These are phyloP conservation scores for Chloromyia formosa DNA, from an alignment of 2,888 invertebrate genomes.

Conservation along the genomic window DNA sequence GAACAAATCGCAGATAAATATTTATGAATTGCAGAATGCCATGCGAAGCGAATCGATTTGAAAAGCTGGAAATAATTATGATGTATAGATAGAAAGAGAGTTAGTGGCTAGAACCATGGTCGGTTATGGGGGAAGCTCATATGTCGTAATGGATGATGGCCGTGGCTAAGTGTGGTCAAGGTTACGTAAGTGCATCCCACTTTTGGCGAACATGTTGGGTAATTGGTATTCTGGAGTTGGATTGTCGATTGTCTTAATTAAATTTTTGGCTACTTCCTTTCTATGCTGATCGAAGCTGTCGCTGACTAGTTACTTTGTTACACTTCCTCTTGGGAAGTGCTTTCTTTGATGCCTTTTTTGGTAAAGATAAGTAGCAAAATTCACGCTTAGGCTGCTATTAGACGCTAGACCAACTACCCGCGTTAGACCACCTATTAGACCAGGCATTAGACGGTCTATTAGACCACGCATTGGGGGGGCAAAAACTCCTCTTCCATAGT, in stretches of 20 bases:
- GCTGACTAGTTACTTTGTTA: too few species aligned
- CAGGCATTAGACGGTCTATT: too few species aligned
- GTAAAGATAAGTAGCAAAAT: too few species aligned
- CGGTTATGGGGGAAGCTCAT: background rate
- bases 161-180: constrained; percentile 23
- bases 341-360: too few species aligned
- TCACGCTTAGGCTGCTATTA: too few species aligned
- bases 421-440: too few species aligned
- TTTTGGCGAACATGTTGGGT: background rate
- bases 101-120: background rate
- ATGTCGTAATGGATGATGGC: background rate
- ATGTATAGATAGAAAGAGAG: constrained; percentile 28
- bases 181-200: constrained; percentile 35
- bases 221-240: background rate
- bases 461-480: too few species aligned
- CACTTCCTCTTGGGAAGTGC: too few species aligned
- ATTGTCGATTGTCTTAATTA: background rate
- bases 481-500: too few species aligned
- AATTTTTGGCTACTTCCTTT: constrained; percentile 4
- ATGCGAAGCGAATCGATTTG: constrained; percentile 28
- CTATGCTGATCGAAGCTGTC: background rate
- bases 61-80: constrained; percentile 40
- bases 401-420: too few species aligned
- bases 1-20: constrained; percentile 35
- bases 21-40: constrained; percentile 40